Base-by-base conservation (phyloP, 2,797 vertebrate genomes). In the Spea hammondii region DNA sequence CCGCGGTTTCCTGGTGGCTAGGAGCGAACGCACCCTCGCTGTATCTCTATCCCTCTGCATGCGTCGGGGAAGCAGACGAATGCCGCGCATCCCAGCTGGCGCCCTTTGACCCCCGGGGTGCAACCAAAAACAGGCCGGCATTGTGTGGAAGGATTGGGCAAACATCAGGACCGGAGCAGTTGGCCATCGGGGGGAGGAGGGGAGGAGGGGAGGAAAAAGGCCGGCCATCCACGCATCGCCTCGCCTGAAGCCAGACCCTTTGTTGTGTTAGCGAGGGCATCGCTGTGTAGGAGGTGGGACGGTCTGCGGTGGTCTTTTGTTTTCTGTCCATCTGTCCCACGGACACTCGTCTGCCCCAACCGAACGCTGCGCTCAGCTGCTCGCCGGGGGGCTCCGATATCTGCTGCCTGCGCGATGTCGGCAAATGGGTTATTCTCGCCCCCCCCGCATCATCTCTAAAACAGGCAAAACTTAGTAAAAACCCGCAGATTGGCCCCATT, bases 361-460 rank as follows among this genome's bases (percentile, higher is more conserved):
- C 0, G 76, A 76, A 75, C 72, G 55, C 74, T 82, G 49, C 84
- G 69, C 5, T 85, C 83, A 32, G 79, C 88, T 84, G 77, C 79
- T 32, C n/a, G 8, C 69, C 11, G 32, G 32, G 32, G 32, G 32
- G 32, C 32, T 5, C 8, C 55, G 10, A 59, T 13, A 8, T 59
- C 5, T 59, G n/a, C 5, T 32, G 32, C 32, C 32, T 32, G 32
- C 32, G 17, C 17, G 17, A 17, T 1, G 17, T 17, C 17, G 17
- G 17, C 17, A 17, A 17, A 17, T 1, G 0, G 17, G 17, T 17
- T 17, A 17, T 17, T 17, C 17, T 17, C 17, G 17, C 17, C 17
- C 17, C 17, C 17, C 17, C 17, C 17, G 17, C 17, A 17, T 17
- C 17, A 17, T 17, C 17, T 17, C 17, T 17, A 17, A 17, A 17